Percentiles rank a stretch among this genome's conserved stretches.
Evolutionary conservation across 2,113 vertebrate genomes (phyloP).

Genomic region (Cynopterus brachyotis): DNA sequence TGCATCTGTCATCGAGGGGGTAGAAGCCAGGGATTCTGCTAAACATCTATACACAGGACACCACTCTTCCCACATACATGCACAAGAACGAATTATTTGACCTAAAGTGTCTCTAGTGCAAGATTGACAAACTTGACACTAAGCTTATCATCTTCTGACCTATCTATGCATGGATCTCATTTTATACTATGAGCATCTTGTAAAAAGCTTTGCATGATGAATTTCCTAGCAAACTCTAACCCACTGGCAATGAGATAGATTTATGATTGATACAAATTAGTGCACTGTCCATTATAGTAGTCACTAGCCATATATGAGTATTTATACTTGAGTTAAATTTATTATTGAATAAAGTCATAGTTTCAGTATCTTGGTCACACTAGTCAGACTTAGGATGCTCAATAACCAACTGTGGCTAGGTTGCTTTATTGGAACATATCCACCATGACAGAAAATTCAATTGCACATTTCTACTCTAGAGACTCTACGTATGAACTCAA

Average conservation of each 20-base stretch:
- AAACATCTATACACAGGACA: not conserved
- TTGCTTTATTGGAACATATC: not conserved
- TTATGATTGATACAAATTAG: not conserved
- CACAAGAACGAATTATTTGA: not conserved
- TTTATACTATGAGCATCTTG: not conserved
- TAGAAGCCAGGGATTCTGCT: not conserved
- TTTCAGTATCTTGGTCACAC: not conserved
- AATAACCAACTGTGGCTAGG: not conserved
- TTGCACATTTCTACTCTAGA: not conserved
- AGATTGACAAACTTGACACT: not conserved
- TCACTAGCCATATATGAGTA: not conserved
- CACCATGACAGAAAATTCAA: not conserved
- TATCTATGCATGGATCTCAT: not conserved
- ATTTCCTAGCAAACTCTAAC: not conserved
- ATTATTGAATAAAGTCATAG: not conserved
- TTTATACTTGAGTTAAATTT: constrained; percentile 34
- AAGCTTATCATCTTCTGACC: not conserved
- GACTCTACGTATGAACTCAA: not conserved
- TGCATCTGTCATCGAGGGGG: not conserved
- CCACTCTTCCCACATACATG: not conserved
- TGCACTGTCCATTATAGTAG: not conserved
- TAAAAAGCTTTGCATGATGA: not conserved
- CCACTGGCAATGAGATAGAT: not conserved
- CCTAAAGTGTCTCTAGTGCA: not conserved
- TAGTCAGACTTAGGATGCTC: not conserved